Evolutionary conservation across 2,113 vertebrate genomes (phyloP), one percentile per base, ranked within the genome.

Genomic region (Microcebus murinus): DNA sequence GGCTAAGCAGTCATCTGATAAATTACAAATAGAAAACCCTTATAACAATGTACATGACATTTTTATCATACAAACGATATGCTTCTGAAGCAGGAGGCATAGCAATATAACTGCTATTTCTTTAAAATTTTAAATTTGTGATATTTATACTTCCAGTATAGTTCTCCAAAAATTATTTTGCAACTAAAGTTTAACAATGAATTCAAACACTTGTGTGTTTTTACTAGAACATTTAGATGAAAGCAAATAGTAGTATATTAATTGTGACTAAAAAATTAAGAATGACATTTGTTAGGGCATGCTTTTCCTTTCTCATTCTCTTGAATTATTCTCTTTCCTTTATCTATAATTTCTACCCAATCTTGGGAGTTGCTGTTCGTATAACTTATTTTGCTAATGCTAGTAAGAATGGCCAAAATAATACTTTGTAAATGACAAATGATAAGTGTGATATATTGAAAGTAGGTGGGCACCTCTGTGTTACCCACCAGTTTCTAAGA

Each of bases 141-240:
- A n/a, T 70, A 14, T 93, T 73, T 63, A 48, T 59, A 34, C 4
- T 86, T 90, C 14, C 74, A 77, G 3, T 34, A 39, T 39, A 96
- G 55, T 55, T 91, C 10, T 6, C 36, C 45, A 88, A 85, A 91
- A 86, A 91, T 81, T 85, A 85, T 61, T 50, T 87, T 86, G 36
- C 48, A 79, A 93, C 34, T 81, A 61, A 48, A 94, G 89, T 74
- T 92, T 76, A 45, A 84, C 90, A 93, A 85, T 61, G 27, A 81
- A 21, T 91, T 88, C 17, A 31, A 83, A 67, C 50, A 34, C 14
- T 84, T 25, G 70, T 84, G 10, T 81, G 34, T 57, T 68, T 86
- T 96, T 71, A n/a, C 15, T 13, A 81, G 70, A 88, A 77, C 48
- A 87, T 50, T 71, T 81, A 85, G 3, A 76, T 63, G n/a, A 68